Evolutionary conservation across 2,113 vertebrate species (phyloP).

Genomic region (Lagopus muta): DNA sequence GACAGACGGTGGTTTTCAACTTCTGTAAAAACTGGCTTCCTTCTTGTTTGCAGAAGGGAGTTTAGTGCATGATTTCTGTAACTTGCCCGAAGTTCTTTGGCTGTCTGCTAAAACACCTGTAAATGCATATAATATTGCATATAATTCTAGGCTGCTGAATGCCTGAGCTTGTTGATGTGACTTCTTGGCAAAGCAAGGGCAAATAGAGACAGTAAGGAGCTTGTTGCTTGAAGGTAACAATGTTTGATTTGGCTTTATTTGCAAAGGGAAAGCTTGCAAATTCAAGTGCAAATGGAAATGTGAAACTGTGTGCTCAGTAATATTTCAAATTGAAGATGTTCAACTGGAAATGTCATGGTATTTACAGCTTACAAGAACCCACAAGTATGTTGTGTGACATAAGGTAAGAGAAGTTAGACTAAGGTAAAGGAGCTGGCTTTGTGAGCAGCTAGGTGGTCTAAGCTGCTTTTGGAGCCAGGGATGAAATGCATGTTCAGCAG

Average conservation of each 20-base stretch:
- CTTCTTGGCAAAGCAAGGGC: neutral
- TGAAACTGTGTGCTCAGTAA: neutral
- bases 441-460: rapidly evolving
- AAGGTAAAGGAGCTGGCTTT: neutral
- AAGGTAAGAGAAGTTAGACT: neutral
- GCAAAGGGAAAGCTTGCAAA: neutral
- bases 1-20: neutral
- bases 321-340: neutral
- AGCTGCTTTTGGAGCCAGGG: neutral
- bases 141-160: neutral
- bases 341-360: neutral
- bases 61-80: neutral
- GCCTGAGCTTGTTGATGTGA: neutral
- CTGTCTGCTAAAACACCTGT: neutral
- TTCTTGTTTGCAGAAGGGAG: neutral
- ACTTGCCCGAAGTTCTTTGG: neutral
- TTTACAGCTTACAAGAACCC: neutral
- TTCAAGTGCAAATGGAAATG: neutral
- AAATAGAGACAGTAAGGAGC: neutral
- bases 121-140: neutral
- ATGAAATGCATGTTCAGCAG: neutral
- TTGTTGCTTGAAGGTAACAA: neutral
- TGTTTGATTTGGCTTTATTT: neutral
- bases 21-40: neutral
- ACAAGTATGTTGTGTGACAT: neutral